Base-by-base conservation (phyloP, 2,797 vertebrate species). In the Argyrosomus regius region DNA sequence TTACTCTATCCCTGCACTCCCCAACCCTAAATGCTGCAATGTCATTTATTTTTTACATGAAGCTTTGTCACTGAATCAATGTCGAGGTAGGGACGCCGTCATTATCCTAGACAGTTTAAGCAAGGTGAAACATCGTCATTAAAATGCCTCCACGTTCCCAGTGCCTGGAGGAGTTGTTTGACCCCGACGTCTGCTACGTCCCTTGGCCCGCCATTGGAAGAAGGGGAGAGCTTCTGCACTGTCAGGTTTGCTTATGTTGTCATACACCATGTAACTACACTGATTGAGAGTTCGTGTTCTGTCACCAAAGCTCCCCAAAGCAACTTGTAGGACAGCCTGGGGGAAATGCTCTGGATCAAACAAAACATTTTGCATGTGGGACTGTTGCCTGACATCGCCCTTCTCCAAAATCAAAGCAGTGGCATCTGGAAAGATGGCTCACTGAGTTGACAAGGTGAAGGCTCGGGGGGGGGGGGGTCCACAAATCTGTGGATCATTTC, bases 1-100 rank as follows among this genome's bases (percentile, higher is more conserved):
- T 93, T 93, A 94, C 91, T 90, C 79, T 74, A 92, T 91, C 88
- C 77, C 83, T 81, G 84, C 82, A 64, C 39, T 69, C 69, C 78
- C 81, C 54, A 58, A 63, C 72, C 68, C 50, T n/a, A 85, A 86
- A 88, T 80, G 90, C 89, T 91, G 88, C 90, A 87, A 35, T 46
- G 39, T 69, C 2, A 67, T 82, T 82, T 41, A 60, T 81, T 87
- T 87, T 87, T 76, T 83, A 88, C 86, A 92, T 85, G 78, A 85
- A 88, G 78, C 81, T 86, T 57, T 69, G 63, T 83, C 59, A 60
- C 82, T 87, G 77, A 87, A 73, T 76, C 28, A 50, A 86, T 64
- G 81, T 79, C 65, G 91, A 93, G 88, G 87, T 91, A 93, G 82
- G 84, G 88, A 87, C 65, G 84, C 74, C 48, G 61, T 86, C 62